A percentile compares a stretch with the other conserved stretches of the same genome.
phyloP scores from a whole-genome alignment of 1,140 invertebrate genomes.

The Chelonus insularis region DNA sequence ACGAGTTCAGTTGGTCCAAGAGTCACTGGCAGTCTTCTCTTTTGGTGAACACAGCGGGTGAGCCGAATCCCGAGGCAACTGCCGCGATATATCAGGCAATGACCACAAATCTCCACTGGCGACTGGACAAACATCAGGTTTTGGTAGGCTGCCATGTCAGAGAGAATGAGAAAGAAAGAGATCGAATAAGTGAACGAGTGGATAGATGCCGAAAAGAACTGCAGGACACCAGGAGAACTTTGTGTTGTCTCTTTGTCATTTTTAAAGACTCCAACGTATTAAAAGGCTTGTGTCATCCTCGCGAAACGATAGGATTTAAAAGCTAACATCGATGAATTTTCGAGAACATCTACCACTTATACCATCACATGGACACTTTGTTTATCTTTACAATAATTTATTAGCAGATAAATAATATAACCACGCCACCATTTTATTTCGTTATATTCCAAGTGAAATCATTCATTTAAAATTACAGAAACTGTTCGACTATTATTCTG shows the following conservation, averaged over 20 bases:
- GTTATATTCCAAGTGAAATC: too few relatives aligned
- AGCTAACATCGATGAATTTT: slow-evolving; percentile 10
- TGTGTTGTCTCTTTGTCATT: slow-evolving; percentile 16
- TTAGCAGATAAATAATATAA: slow-evolving; percentile 2
- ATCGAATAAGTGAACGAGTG: not conserved
- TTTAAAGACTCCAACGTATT: slow-evolving; percentile 3
- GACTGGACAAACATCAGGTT: slow-evolving; percentile 23
- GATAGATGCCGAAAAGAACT: slow-evolving; percentile 15
- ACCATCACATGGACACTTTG: not conserved
- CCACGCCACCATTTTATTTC: not conserved
- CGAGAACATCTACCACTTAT: not conserved
- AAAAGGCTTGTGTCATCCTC: slow-evolving; percentile 14
- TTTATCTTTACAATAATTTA: slow-evolving; percentile 19
- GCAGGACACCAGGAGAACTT: slow-evolving; percentile 2
- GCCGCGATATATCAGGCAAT: slow-evolving; percentile 45
- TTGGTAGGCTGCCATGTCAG: slow-evolving; percentile 4
- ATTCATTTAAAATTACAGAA: too few relatives aligned
- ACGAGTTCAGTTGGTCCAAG: slow-evolving; percentile 9
- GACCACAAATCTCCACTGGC: slow-evolving; percentile 38
- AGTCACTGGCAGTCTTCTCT: slow-evolving; percentile 14
- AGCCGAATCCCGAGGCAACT: slow-evolving; percentile 32
- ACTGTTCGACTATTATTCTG: too few relatives aligned
- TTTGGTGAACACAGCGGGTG: slow-evolving; percentile 43
- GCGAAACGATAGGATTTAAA: slow-evolving; percentile 7
- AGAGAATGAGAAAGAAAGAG: not conserved